Conservation (phyloP, 2,113 vertebrate genomes). For the Centropus bengalensis region DNA sequence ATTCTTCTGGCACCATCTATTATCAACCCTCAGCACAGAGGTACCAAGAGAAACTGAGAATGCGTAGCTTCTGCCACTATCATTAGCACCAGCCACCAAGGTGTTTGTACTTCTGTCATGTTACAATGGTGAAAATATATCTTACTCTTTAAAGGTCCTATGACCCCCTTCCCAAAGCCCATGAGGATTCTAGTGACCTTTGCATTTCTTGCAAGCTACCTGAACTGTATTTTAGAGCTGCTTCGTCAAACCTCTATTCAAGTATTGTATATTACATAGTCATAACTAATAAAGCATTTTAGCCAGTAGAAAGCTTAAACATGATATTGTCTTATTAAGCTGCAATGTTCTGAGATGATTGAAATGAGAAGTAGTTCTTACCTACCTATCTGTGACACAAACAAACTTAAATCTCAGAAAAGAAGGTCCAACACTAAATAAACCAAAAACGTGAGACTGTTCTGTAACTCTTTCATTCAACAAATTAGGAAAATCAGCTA, state of each 20-base stretch:
- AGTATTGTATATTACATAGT: not conserved
- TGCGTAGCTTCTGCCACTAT: not conserved
- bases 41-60: not conserved
- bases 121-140: not conserved
- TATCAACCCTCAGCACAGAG: not conserved
- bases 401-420: not conserved
- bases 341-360: not conserved
- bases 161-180: not conserved
- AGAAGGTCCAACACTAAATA: no score
- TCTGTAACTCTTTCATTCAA: no score
- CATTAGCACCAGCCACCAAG: not conserved
- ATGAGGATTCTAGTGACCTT: not conserved
- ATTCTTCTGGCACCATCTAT: not conserved
- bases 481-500: no score
- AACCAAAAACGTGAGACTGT: no score
- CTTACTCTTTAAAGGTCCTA: not conserved
- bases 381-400: not conserved
- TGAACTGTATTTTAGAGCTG: not conserved
- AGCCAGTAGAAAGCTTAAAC: not conserved
- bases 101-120: no score
- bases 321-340: not conserved
- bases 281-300: not conserved
- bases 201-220: not conserved
- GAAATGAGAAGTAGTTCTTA: not conserved
- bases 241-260: not conserved